A percentile compares a stretch with the other conserved stretches of the same genome.
These are phyloP conservation scores for Drosophila mettleri DNA, from an alignment of 2,888 invertebrate genomes.

Conservation along the genomic window DNA sequence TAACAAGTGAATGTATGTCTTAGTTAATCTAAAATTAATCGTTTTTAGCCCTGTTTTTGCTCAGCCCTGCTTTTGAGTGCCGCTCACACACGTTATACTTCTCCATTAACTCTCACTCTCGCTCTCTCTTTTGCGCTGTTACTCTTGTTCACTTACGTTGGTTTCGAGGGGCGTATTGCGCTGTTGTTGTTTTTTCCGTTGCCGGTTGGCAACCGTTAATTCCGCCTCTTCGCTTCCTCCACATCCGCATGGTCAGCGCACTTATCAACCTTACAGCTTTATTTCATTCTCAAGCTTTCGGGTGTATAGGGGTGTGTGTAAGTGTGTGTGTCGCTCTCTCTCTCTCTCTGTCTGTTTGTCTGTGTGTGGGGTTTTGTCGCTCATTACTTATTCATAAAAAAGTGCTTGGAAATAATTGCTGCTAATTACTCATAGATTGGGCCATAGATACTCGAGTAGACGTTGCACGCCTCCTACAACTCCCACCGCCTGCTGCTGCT, in stretches of 20 bases:
- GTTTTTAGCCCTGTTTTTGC: constrained; percentile 1
- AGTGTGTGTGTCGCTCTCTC: no score
- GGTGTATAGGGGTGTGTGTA: background rate
- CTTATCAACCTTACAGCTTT: constrained; percentile 22
- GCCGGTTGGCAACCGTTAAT: constrained; percentile 26
- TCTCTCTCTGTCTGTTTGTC: no score
- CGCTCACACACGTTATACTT: constrained; percentile 13
- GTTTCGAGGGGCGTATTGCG: constrained; percentile 44
- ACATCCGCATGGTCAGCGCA: constrained; percentile 13
- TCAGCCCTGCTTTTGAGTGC: constrained; percentile 17
- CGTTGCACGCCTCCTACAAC: background rate
- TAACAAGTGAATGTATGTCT: no score
- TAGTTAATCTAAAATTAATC: no score
- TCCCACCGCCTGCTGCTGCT: background rate
- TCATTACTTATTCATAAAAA: constrained; percentile 30
- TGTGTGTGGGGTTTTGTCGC: constrained; percentile 1
- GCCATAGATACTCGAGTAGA: constrained; percentile 31
- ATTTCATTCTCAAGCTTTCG: constrained; percentile 3
- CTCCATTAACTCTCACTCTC: constrained; percentile 4
- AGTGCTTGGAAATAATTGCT: constrained; percentile 23
- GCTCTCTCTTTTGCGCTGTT: background rate
- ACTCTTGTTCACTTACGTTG: background rate
- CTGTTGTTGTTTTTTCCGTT: background rate
- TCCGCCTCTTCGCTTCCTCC: constrained; percentile 6
- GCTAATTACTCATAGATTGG: constrained; percentile 25